Evolutionary conservation across 2,113 vertebrate genomes (phyloP).

Genomic region (Bucco capensis): DNA sequence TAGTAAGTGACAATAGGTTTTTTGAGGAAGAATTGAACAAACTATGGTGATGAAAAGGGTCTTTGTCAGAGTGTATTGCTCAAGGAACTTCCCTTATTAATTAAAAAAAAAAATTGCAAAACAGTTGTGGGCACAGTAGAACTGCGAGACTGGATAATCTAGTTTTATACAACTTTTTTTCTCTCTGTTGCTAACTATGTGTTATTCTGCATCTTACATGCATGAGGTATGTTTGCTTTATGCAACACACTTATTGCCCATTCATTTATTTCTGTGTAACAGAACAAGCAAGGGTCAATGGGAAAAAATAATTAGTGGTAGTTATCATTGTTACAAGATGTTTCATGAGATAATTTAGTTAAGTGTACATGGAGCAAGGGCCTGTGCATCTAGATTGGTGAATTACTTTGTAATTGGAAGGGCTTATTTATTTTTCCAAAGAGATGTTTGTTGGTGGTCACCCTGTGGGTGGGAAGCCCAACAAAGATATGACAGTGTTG

Average conservation of each 20-base stretch:
- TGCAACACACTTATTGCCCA: background rate
- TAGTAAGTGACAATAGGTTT: background rate
- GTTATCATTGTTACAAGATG: background rate
- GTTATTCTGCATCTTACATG: background rate
- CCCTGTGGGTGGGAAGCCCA: background rate
- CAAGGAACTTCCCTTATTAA: background rate
- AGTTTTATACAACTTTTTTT: background rate
- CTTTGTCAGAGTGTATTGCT: background rate
- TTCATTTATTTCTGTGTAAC: background rate
- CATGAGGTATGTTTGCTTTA: background rate
- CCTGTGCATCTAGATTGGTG: background rate
- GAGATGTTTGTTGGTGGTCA: background rate
- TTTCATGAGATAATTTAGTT: background rate
- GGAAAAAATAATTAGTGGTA: background rate
- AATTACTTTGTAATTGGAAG: background rate
- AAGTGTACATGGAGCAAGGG: background rate
- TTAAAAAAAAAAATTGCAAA: constrained; percentile 11
- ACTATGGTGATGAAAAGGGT: background rate
- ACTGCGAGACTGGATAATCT: constrained; percentile 27
- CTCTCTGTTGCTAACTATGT: background rate
- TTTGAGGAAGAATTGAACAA: background rate
- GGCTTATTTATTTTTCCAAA: background rate
- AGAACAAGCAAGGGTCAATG: background rate
- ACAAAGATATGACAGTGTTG: background rate
- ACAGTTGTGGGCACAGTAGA: background rate